These are phyloP conservation scores for Pseudopodoces humilis DNA, from an alignment of 2,113 vertebrate genomes.

Conservation along the genomic window DNA sequence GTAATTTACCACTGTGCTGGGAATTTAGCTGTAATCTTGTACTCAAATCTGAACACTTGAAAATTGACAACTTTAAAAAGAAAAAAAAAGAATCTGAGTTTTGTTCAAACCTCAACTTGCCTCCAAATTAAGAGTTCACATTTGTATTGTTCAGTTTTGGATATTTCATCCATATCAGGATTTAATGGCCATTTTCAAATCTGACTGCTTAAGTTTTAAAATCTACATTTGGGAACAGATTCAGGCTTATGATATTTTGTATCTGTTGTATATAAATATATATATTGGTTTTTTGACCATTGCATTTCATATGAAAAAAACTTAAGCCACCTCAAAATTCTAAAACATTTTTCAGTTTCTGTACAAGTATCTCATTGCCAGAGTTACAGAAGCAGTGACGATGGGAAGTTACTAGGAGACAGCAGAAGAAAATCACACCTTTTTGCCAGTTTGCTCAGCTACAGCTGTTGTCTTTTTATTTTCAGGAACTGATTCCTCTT, in stretches of 20 bases:
- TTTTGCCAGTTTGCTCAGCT: background rate
- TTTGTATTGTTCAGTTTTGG: background rate
- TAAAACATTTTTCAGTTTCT: background rate
- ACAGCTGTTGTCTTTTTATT: constrained; percentile 45
- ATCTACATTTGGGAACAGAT: background rate
- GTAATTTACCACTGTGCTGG: background rate
- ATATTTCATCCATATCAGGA: background rate
- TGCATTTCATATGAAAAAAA: background rate
- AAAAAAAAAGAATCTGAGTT: background rate
- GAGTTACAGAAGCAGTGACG: background rate
- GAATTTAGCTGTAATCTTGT: background rate
- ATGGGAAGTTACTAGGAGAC: background rate
- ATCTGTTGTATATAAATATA: background rate
- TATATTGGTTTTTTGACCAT: background rate
- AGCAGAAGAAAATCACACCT: background rate
- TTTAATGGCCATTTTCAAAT: background rate
- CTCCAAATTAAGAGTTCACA: background rate
- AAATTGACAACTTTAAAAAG: background rate
- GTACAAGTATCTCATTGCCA: background rate
- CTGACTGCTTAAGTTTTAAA: background rate
- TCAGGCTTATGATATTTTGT: background rate
- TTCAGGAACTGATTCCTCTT: constrained; percentile 44
- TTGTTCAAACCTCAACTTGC: background rate
- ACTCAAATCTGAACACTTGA: background rate
- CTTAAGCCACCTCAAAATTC: background rate